Conservation (phyloP, 2,113 vertebrate species). For the Aviceda subcristata region DNA sequence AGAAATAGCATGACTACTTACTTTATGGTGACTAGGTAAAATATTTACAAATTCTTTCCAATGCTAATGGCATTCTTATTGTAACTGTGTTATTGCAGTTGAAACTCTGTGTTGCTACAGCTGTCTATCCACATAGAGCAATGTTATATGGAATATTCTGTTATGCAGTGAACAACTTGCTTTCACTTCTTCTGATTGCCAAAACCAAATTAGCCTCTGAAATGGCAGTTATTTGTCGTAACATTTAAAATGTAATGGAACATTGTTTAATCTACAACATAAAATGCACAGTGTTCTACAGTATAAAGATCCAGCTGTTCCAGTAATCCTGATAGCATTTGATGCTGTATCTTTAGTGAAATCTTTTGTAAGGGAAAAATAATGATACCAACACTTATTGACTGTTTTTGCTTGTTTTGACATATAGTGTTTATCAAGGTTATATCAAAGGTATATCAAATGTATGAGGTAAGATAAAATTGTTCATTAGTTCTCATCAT, state of each 20-base stretch:
- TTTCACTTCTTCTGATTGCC: not conserved
- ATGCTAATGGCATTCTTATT: not conserved
- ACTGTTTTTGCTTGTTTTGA: not conserved
- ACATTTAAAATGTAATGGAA: not conserved
- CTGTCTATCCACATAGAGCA: not conserved
- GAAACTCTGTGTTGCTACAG: not conserved
- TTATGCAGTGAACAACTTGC: not conserved
- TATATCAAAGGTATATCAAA: not conserved
- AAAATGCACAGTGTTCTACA: not conserved
- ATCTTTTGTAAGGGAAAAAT: not conserved
- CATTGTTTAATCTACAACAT: not conserved
- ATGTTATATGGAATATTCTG: not conserved
- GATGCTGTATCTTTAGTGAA: not conserved
- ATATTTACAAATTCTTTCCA: not conserved
- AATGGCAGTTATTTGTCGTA: not conserved
- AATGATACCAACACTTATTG: not conserved
- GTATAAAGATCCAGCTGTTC: not conserved
- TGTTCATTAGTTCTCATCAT: not conserved
- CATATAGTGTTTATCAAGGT: not conserved
- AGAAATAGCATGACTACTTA: not conserved
- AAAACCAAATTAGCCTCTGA: not conserved
- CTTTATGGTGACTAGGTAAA: not conserved
- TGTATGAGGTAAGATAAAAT: not conserved
- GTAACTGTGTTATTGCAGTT: not conserved
- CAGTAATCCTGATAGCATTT: not conserved